Percentiles rank a stretch among this genome's conserved stretches.
phyloP scores from a whole-genome alignment of 2,797 vertebrate genomes.

The Peromyscus eremicus region DNA sequence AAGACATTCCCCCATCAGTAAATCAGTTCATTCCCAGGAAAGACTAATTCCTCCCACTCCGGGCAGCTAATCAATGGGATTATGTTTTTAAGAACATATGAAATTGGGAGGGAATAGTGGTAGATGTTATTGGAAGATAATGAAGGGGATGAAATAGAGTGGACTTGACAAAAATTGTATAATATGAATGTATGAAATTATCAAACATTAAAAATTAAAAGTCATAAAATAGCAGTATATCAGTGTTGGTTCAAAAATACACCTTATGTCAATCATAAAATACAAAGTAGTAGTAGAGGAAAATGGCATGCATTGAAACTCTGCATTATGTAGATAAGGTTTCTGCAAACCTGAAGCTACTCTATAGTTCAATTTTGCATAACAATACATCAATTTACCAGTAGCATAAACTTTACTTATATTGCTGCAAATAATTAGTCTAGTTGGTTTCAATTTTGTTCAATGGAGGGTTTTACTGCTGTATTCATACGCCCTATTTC shows the following conservation, averaged over 20 bases:
- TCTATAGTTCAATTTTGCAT: background rate
- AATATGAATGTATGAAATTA: background rate
- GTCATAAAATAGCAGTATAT: background rate
- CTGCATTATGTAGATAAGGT: background rate
- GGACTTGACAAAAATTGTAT: too few relatives aligned
- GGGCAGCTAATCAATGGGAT: background rate
- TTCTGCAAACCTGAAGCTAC: background rate
- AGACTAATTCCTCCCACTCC: background rate
- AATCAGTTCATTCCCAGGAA: too few relatives aligned
- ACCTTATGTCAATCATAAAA: background rate
- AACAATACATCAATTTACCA: background rate
- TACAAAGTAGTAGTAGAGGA: background rate
- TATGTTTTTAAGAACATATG: background rate
- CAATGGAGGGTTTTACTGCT: background rate
- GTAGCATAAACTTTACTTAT: background rate
- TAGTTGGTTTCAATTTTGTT: background rate
- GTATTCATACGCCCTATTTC: background rate
- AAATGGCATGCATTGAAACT: background rate
- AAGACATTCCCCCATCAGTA: too few relatives aligned
- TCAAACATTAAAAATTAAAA: background rate
- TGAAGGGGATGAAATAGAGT: background rate
- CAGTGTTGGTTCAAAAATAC: background rate
- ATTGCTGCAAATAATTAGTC: background rate
- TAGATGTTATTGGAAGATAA: background rate
- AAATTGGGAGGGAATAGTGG: too few relatives aligned